Percentiles rank a stretch among this genome's conserved stretches.
Conservation (phyloP, 1,140 invertebrate species). For the Oppia nitens region DNA sequence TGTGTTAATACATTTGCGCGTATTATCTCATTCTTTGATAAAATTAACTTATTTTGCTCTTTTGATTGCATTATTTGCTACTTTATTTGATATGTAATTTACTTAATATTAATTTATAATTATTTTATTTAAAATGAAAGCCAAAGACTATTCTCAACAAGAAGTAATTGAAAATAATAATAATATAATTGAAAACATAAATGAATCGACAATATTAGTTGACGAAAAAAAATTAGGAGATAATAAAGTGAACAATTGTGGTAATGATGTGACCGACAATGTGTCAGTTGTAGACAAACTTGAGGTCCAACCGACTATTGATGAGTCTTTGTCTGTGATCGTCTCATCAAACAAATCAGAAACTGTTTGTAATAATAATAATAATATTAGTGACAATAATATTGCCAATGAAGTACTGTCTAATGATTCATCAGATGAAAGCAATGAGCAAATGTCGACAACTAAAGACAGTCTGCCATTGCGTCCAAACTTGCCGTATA, state of each 20-base stretch:
- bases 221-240: not conserved
- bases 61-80: too few species aligned
- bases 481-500: slow-evolving; percentile 1
- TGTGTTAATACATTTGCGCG: too few species aligned
- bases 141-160: too few species aligned
- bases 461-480: not conserved
- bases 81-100: too few species aligned
- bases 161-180: too few species aligned
- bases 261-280: not conserved
- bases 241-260: not conserved
- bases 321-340: not conserved
- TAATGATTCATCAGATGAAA: not conserved
- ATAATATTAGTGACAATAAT: not conserved
- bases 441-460: not conserved
- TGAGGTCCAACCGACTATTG: not conserved
- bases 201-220: too few species aligned
- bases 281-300: not conserved
- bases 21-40: too few species aligned
- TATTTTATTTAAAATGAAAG: too few species aligned
- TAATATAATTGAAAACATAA: too few species aligned
- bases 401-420: not conserved
- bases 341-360: not conserved
- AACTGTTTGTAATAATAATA: not conserved
- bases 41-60: too few species aligned
- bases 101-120: too few species aligned